These are phyloP conservation scores for Siniperca obscura DNA, from an alignment of 2,797 vertebrate species.

Conservation along the genomic window DNA sequence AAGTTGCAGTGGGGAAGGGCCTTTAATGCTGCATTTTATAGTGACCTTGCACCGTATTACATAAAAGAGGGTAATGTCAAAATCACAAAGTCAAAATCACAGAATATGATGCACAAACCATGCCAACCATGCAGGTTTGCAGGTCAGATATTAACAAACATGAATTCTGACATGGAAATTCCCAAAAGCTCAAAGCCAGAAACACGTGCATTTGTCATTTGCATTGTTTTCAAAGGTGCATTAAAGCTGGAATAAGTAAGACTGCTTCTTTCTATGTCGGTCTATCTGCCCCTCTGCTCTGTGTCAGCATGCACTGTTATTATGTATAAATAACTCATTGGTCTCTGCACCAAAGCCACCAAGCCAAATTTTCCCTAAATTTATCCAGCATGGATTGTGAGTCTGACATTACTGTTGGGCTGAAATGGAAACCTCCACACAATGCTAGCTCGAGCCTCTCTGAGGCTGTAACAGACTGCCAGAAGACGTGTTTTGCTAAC, in stretches of 20 bases:
- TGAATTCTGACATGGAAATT: background rate
- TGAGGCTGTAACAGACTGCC: slow-evolving; percentile 56
- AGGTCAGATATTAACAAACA: slow-evolving; percentile 7
- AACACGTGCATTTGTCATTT: background rate
- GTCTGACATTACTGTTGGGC: slow-evolving; percentile 51
- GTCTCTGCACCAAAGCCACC: slow-evolving; percentile 58
- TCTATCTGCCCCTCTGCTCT: slow-evolving; percentile 25
- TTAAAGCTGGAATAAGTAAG: slow-evolving; percentile 8
- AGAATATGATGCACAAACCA: slow-evolving; percentile 7
- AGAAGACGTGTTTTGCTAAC: slow-evolving; percentile 66
- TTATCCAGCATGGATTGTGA: slow-evolving; percentile 32
- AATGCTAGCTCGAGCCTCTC: slow-evolving; percentile 40
- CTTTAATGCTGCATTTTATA: slow-evolving; percentile 18
- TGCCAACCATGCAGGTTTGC: background rate
- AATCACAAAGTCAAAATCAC: slow-evolving; percentile 26
- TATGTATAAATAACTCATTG: slow-evolving; percentile 54
- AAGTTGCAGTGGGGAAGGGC: background rate
- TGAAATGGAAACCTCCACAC: slow-evolving; percentile 64
- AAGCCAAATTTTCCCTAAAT: slow-evolving; percentile 52
- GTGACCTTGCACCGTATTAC: background rate
- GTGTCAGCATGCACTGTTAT: slow-evolving; percentile 33
- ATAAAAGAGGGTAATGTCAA: slow-evolving; percentile 33
- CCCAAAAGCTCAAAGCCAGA: background rate
- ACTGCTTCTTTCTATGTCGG: background rate
- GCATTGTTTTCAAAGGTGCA: slow-evolving; percentile 11